Evolutionary conservation across 2,888 invertebrate species (phyloP).

Genomic region (Caenorhabditis sp.): DNA sequence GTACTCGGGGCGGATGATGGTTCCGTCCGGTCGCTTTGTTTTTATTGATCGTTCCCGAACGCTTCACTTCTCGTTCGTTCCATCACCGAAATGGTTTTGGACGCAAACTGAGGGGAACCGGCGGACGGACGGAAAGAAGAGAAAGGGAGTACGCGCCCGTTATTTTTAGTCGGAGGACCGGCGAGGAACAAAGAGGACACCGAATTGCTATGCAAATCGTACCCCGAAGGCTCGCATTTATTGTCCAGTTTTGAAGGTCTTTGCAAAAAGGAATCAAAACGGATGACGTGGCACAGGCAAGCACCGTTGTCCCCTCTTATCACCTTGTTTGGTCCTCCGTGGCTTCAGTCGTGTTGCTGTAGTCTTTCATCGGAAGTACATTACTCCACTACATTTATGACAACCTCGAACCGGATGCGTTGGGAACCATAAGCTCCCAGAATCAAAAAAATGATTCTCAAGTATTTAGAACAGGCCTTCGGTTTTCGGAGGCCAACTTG

Average conservation of each 20-base stretch:
- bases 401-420: not conserved
- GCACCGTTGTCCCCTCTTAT: slow-evolving; percentile 31
- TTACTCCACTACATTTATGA: not conserved
- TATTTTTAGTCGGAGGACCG: slow-evolving; percentile 48
- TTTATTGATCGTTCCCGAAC: slow-evolving; percentile 39
- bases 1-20: slow-evolving; percentile 36
- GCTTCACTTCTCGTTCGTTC: slow-evolving; percentile 29
- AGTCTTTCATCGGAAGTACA: not conserved
- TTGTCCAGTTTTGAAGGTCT: slow-evolving; percentile 44
- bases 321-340: slow-evolving; percentile 23
- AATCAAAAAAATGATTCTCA: not conserved
- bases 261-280: slow-evolving; percentile 3
- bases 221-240: slow-evolving; percentile 35
- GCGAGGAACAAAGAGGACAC: slow-evolving; percentile 47
- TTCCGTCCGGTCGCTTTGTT: slow-evolving; percentile 41
- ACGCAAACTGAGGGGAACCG: slow-evolving; percentile 6
- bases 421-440: not conserved
- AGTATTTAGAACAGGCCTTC: too few species aligned
- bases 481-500: not conserved
- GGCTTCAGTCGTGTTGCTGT: not conserved
- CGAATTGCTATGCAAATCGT: slow-evolving; percentile 55
- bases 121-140: slow-evolving; percentile 5
- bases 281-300: slow-evolving; percentile 19
- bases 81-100: slow-evolving; percentile 39
- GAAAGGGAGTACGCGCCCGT: slow-evolving; percentile 26